Conservation (phyloP, 2,797 vertebrate genomes). For the Eremophila alpestris region DNA sequence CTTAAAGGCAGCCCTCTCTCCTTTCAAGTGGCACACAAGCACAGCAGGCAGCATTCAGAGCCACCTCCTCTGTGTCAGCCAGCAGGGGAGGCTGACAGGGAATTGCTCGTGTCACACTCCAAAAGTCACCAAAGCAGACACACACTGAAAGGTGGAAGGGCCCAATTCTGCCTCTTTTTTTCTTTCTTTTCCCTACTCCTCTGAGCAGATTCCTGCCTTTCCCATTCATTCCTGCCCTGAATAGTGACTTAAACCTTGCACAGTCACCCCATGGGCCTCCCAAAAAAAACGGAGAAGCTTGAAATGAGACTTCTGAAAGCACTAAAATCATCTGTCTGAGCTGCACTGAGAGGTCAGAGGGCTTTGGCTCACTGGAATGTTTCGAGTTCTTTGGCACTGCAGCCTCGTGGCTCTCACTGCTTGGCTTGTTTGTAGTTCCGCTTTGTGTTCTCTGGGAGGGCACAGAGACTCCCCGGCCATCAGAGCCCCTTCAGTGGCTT, state of each 20-base stretch:
- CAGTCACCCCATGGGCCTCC: background rate
- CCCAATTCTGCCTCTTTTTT: background rate
- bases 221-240: background rate
- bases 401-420: background rate
- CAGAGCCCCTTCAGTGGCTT: rapidly evolving
- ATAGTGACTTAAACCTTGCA: background rate
- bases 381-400: background rate
- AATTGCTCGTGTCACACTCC: slow-evolving; percentile 22
- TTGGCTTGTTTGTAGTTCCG: background rate
- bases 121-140: slow-evolving; percentile 40
- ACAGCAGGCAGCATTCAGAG: slow-evolving; percentile 50
- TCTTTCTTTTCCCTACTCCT: background rate
- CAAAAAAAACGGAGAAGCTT: background rate
- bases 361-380: background rate
- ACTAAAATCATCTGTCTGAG: background rate
- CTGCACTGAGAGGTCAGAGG: background rate
- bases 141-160: background rate
- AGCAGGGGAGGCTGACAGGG: slow-evolving; percentile 1
- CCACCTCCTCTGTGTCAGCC: slow-evolving; percentile 35
- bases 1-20: background rate
- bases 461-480: background rate
- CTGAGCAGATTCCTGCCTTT: background rate
- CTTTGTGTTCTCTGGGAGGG: background rate
- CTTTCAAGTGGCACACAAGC: slow-evolving; percentile 24
- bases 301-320: background rate